Conservation (phyloP, 2,888 invertebrate genomes). For the Clanis bilineata region DNA sequence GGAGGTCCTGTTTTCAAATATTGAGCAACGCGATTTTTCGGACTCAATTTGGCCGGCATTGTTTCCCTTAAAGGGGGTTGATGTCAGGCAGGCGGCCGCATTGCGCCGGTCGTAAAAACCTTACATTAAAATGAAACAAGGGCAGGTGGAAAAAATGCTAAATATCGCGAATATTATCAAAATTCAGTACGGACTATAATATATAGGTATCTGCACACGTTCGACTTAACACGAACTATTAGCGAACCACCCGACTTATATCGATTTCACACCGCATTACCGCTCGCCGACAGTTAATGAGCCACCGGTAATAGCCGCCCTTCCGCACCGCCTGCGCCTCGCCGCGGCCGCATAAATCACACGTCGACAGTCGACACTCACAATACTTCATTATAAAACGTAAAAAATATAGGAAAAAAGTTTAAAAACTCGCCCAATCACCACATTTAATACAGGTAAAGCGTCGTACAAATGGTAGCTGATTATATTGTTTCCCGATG, state of each 20-base stretch:
- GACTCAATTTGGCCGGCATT: too few species aligned
- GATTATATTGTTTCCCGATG: constrained; percentile 76
- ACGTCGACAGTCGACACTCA: constrained; percentile 67
- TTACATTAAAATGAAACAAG: too few species aligned
- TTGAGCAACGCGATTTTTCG: too few species aligned
- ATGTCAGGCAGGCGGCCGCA: too few species aligned
- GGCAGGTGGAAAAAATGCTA: too few species aligned
- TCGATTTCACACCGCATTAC: constrained; percentile 46
- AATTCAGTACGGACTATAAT: neutral
- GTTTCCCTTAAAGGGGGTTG: too few species aligned
- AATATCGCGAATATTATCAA: neutral
- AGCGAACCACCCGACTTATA: constrained; percentile 2
- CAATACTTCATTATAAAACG: constrained; percentile 76
- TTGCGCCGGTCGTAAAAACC: too few species aligned
- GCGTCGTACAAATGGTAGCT: constrained; percentile 67
- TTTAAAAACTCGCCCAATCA: constrained; percentile 57
- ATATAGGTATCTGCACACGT: neutral
- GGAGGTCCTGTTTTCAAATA: too few species aligned
- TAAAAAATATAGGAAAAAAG: constrained; percentile 37
- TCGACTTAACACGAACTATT: constrained; percentile 11
- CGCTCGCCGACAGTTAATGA: constrained; percentile 32
- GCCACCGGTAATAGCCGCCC: constrained; percentile 20
- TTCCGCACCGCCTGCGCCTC: constrained; percentile 1
- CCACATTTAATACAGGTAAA: constrained; percentile 69
- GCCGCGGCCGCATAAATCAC: constrained; percentile 51